Evolutionary conservation across 92 coral and sea anemone species (phyloP), one percentile per base, ranked within the genome.

Genomic region (Actinostola sp.): DNA sequence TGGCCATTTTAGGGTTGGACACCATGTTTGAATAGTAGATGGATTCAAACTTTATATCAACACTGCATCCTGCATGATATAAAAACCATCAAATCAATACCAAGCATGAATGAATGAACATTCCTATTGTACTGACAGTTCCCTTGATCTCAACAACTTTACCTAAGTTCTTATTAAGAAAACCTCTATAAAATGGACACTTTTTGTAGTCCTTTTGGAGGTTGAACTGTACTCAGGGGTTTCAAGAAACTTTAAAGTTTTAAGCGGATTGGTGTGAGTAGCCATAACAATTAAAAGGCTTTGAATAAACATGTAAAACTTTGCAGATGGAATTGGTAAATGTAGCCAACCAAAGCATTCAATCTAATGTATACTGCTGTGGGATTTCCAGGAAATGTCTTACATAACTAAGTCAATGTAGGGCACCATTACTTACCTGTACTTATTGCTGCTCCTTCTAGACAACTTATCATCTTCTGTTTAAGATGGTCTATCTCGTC

Each of bases 391-490:
- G n/a, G n/a, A 39, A 39, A 39, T 14, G 14, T 7, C 45, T 39
- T 39, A 7, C 7, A 39, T 39, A 39, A 39, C 7, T 39, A 39
- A 39, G 14, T 21, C 7, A 39, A 39, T 39, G 8, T 14, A 39
- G 14, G 60, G 17, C 41, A 27, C 4, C 69, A 30, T 21, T 16
- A 77, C 67, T 71, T 35, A 88, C 93, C 97, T 72, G 90, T 84
- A 24, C 90, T 83, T 36, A 36, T 66, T 44, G 93, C 97, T 39
- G 97, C 97, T 21, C 86, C 93, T 70, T 91, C 89, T 65, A 86
- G 84, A 63, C 97, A 91, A 11, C 52, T 73, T 67, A 77, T 75
- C 8, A 89, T 83, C 78, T 91, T 91, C 26, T 42, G 71, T 46
- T 72, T 38, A n/a, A 91, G 67, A 21, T 32, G 55, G 3, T 72